A percentile compares a stretch with the other conserved stretches of the same genome.
Conservation (phyloP, 1,140 invertebrate species). For the Drosophila busckii region DNA sequence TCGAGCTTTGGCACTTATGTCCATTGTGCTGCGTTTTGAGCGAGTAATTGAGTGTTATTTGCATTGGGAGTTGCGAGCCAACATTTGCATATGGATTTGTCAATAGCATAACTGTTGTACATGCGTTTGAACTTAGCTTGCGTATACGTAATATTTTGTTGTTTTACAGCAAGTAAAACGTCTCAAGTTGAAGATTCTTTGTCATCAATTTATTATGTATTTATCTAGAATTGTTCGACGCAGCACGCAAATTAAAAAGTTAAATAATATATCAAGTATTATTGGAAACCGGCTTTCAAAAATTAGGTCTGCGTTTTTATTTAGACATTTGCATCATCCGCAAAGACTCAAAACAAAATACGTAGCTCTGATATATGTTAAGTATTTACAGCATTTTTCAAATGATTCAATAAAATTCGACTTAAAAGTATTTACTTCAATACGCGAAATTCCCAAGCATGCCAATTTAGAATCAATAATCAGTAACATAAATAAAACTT, state of each 20-base stretch:
- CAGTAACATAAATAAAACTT: conserved; percentile 16
- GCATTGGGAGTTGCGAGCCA: conserved; percentile 32
- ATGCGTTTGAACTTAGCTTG: conserved; percentile 23
- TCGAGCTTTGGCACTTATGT: conserved; percentile 59
- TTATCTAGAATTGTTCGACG: background rate
- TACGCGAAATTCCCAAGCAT: conserved; percentile 15
- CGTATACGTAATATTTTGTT: conserved; percentile 37
- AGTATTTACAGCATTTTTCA: conserved; percentile 36
- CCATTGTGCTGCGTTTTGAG: conserved; percentile 45
- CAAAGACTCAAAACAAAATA: conserved; percentile 29
- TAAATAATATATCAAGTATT: conserved; percentile 26
- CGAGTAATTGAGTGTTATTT: conserved; percentile 57
- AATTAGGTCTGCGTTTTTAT: conserved; percentile 75
- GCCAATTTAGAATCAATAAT: conserved; percentile 10
- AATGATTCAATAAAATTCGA: conserved; percentile 48
- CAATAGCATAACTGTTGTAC: conserved; percentile 52
- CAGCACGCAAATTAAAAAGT: conserved; percentile 5
- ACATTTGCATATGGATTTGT: conserved; percentile 34
- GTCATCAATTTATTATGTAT: background rate
- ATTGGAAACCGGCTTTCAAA: conserved; percentile 49
- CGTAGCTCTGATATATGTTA: too few species aligned
- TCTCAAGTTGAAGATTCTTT: conserved; percentile 42
- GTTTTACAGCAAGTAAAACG: conserved; percentile 42
- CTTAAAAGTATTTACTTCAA: conserved; percentile 9
- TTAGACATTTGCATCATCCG: conserved; percentile 69